Evolutionary conservation across 2,888 invertebrate genomes (phyloP), one percentile per base, ranked within the genome.

Genomic region (Leptarthrus brevirostris): DNA sequence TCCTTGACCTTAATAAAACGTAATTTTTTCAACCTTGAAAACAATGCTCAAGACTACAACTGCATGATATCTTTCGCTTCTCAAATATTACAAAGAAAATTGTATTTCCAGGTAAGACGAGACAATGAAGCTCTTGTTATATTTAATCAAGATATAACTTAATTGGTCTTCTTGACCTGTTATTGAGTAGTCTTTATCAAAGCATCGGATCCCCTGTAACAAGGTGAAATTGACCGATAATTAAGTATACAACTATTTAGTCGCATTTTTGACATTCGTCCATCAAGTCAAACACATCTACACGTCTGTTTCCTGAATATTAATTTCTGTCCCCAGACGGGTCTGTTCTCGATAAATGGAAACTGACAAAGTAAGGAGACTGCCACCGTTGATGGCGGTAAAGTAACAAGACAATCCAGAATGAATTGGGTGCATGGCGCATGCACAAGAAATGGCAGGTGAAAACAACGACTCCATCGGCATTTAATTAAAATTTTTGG

Each of bases 231-330:
- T 83, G 79, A 81, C 81, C 81, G 81, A 78, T 82, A 83, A 83
- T 82, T 82, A 82, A 83, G 81, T 80, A 80, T 78, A 80, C 78
- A 81, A 79, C 80, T 80, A 82, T 82, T 82, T 82, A 80, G 79
- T 80, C 79, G 77, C 64, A 77, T 77, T 78, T 78, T 77, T 79
- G 79, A 80, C 79, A 78, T 79, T 77, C 78, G 79, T 79, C 79
- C 78, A 78, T 80, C 80, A 78, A 78, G 77, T 77, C 75, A 77
- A 75, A 79, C 79, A 78, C 77, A 75, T 78, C 76, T 74, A 74
- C 76, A 75, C 40, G 58, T 53, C 64, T 73, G 70, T 44, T 30
- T 54, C 34, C 54, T 74, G 76, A 72, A 77, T 76, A 75, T 74
- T 77, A 77, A 77, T 76, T 72, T n/a, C 24, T 70, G 24, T 30